phyloP scores from a whole-genome alignment of 2,113 vertebrate species.

The Pelecanoides urinatrix region DNA sequence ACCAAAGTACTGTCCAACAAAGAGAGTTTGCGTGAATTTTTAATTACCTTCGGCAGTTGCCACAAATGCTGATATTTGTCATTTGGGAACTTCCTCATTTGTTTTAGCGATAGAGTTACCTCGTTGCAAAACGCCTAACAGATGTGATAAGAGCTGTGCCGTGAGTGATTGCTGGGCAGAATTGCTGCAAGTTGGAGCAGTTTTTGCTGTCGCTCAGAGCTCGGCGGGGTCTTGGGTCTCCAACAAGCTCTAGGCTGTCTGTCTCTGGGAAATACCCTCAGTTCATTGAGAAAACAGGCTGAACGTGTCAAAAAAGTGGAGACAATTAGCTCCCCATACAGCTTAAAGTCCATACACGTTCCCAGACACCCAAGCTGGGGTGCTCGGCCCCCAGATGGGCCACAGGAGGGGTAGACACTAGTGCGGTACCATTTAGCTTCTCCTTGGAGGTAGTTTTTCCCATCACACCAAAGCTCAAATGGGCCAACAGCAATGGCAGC shows the following conservation, averaged over 20 bases:
- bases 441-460: neutral
- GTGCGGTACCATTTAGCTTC: neutral
- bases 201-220: neutral
- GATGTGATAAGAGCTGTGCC: accelerated
- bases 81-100: neutral
- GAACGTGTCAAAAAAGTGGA: neutral
- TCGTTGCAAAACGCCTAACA: accelerated
- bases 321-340: neutral
- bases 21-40: neutral
- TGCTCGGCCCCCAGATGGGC: neutral
- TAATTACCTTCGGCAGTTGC: neutral
- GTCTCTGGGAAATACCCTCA: neutral
- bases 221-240: neutral
- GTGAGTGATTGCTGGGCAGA: neutral
- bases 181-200: neutral
- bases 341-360: neutral
- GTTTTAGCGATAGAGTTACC: neutral
- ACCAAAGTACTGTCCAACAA: neutral
- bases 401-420: neutral
- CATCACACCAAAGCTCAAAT: neutral
- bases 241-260: neutral
- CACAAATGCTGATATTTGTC: neutral
- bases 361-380: accelerated
- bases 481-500: neutral
- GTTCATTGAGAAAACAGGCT: neutral